Evolutionary conservation across 1,140 invertebrate species (phyloP), one percentile per base, ranked within the genome.

Genomic region (Cyrtorhinus lividipennis): DNA sequence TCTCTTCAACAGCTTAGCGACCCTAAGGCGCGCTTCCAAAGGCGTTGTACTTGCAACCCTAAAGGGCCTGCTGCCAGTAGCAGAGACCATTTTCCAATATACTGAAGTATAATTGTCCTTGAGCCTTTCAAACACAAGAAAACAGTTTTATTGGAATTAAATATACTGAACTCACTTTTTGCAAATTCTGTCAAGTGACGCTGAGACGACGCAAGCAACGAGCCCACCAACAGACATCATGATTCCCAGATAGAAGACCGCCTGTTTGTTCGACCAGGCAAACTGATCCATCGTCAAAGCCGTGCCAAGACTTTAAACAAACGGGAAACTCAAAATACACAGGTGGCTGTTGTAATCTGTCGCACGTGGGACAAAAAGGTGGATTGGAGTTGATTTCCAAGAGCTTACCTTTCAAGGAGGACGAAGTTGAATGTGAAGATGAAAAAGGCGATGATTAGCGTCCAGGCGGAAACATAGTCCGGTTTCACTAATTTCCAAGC

Each of bases 261-360:
- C 83, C 70, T 89, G 77, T 22, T 77, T 71, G 73, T 89, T 85
- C 26, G 81, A 82, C 90, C 90, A 93, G 3, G 81, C 88, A 75
- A 92, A 92, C 78, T 92, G 88, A 72, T 94, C 88, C 85, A 91
- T 92, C 3, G 86, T 87, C 30, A 93, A 74, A 1, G 88, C 82
- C 13, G 89, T 91, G 30, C 83, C 88, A 64, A 93, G 77, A 38
- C 84, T 87, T 66, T 59, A 69, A 65, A 67, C 23, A 44, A 62
- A 69, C 62, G 64, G 1, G 53, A 63, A 48, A 62, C 45, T 61
- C 30, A 61, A 64, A 38, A 24, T 27, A 59, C 10, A 58, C 18
- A 59, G 62, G 57, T 63, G 15, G 56, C 12, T 44, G n/a, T 38
- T 23, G 1, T 8, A 63, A 30, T 3, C 53, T 59, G 38, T 22